Evolutionary conservation across 2,888 invertebrate genomes (phyloP).

Genomic region (Lithophane ornitopus): DNA sequence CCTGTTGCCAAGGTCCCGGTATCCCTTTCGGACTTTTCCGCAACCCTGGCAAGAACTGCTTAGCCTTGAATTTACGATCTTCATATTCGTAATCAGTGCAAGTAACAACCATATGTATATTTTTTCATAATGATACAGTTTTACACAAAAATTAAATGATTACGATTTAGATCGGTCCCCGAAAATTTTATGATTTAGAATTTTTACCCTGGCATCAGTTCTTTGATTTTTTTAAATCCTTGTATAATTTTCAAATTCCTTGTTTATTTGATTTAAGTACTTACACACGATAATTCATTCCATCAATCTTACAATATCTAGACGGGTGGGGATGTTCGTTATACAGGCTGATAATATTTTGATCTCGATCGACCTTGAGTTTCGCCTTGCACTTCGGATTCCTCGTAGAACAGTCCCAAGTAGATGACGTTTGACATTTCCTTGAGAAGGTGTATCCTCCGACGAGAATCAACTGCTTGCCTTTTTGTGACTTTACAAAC

Average conservation of each 20-base stretch:
- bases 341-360: slow-evolving; percentile 25
- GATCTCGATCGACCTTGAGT: slow-evolving; percentile 37
- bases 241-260: not conserved
- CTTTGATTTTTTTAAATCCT: not conserved
- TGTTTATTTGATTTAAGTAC: not conserved
- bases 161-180: not conserved
- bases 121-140: not conserved
- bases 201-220: not conserved
- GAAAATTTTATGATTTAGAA: not conserved
- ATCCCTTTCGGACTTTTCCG: too few species aligned
- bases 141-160: not conserved
- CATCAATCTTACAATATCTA: slow-evolving; percentile 32
- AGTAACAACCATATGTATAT: too few species aligned
- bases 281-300: slow-evolving; percentile 4
- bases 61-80: slow-evolving; percentile 45
- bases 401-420: slow-evolving; percentile 65
- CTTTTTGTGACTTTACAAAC: slow-evolving; percentile 56
- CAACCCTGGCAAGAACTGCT: too few species aligned
- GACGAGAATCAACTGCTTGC: slow-evolving; percentile 67
- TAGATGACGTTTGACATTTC: slow-evolving; percentile 45
- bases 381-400: slow-evolving; percentile 61
- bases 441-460: slow-evolving; percentile 70
- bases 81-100: slow-evolving; percentile 27
- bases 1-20: too few species aligned
- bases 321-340: slow-evolving; percentile 53